Evolutionary conservation across 2,888 invertebrate species (phyloP), one percentile per base, ranked within the genome.

Genomic region (Meliscaeva auricollis): DNA sequence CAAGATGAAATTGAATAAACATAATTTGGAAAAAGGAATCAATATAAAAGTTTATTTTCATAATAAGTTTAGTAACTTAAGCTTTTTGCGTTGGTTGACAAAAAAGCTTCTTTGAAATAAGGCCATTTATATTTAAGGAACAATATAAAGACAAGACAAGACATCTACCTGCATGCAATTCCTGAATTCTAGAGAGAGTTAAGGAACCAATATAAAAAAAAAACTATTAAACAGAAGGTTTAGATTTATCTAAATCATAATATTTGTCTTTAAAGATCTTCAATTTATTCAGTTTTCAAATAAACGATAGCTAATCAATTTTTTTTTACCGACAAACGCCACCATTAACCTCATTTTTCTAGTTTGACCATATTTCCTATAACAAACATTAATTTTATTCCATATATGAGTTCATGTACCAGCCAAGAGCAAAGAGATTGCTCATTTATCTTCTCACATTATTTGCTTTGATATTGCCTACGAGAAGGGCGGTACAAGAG

Each of bases 321-420:
- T 38, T 13, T 38, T 13, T 35, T 0, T 8, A 20, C 58, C 58
- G 22, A 60, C 58, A 38, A 60, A 38, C 38, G n/a, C 58, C 38
- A 41, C 38, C 38, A 60, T 60, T 60, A 22, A 22, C 38, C 38
- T 41, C 11, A 60, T 60, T 60, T 22, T n/a, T 26, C 38, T 60
- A 13, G 17, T 22, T 22, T 26, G 13, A 60, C 22, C 8, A 38
- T 35, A 20, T n/a, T 41, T 38, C 13, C 22, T 22, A n/a, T 44
- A 46, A 11, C 1, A 62, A 44, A 46, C 44, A 62, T 62, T 44
- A 60, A 60, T 60, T 35, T 60, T 22, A 41, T 30, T 44, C 44
- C 44, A 62, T 22, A 62, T 22, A 62, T 62, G 22, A 6, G 26
- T 26, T 17, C 30, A 44, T 62, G 44, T 44, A 62, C 26, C 9